Conservation (phyloP, 92 coral and sea anemone species). For the Micromussa lordhowensis region DNA sequence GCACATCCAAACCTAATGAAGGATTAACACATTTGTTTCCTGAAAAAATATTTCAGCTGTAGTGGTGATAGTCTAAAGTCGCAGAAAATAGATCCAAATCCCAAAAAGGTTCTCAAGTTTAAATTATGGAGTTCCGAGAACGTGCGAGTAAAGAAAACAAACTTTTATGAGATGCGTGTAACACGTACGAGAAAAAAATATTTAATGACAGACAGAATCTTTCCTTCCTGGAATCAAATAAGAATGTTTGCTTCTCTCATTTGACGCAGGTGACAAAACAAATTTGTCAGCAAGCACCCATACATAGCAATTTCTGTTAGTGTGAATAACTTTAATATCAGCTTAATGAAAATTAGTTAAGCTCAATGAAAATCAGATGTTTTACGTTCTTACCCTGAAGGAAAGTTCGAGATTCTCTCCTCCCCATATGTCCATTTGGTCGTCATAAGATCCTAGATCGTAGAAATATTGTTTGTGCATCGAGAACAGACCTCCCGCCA, state of each 20-base stretch:
- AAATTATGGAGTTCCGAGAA: background rate
- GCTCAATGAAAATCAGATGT: no score
- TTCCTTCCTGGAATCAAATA: no score
- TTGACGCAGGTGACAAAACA: no score
- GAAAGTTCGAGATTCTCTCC: conserved; percentile 84
- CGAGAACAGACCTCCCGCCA: conserved; percentile 90
- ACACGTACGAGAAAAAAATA: no score
- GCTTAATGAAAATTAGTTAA: no score
- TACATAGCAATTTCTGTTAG: background rate
- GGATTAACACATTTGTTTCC: background rate
- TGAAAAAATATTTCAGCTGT: background rate
- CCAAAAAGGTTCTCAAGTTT: no score
- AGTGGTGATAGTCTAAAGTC: no score
- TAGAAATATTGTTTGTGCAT: conserved; percentile 88
- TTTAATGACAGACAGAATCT: no score
- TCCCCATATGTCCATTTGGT: conserved; percentile 87
- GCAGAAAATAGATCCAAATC: no score
- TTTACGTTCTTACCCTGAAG: conserved; percentile 64
- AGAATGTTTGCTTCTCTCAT: no score
- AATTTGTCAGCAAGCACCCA: no score
- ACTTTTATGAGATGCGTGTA: no score
- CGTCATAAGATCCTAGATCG: conserved; percentile 84
- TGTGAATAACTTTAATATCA: background rate
- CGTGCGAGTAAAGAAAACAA: background rate
- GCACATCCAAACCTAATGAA: conserved; percentile 88